A percentile compares a stretch with the other conserved stretches of the same genome.
phyloP scores from a whole-genome alignment of 2,888 invertebrate species.

The Amorpha juglandis region DNA sequence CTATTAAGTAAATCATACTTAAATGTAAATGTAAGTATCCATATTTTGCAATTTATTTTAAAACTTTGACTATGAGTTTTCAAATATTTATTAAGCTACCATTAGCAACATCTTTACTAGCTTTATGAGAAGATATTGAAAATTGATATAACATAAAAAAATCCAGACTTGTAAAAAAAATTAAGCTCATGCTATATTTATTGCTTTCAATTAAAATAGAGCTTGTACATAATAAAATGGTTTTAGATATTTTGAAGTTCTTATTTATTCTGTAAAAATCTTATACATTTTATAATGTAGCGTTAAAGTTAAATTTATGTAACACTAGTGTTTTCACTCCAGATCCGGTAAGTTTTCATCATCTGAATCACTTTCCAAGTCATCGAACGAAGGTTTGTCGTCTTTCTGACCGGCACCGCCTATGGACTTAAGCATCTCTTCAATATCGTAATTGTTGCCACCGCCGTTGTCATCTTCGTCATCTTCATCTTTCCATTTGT shows the following conservation, averaged over 20 bases:
- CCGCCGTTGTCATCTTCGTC: slow-evolving; percentile 89
- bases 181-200: slow-evolving; percentile 14
- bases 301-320: slow-evolving; percentile 64
- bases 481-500: slow-evolving; percentile 98
- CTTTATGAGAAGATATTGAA: slow-evolving; percentile 7
- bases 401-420: slow-evolving; percentile 71
- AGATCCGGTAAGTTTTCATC: slow-evolving; percentile 92
- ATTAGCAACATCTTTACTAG: slow-evolving; percentile 1
- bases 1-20: slow-evolving; percentile 1
- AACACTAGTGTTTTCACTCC: slow-evolving; percentile 79
- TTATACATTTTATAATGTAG: slow-evolving; percentile 70
- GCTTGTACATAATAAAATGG: slow-evolving; percentile 27
- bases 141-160: slow-evolving; percentile 9
- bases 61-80: slow-evolving; percentile 15
- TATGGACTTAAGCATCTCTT: slow-evolving; percentile 90
- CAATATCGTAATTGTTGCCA: slow-evolving; percentile 81
- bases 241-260: slow-evolving; percentile 28
- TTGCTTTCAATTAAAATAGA: slow-evolving; percentile 12
- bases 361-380: slow-evolving; percentile 91
- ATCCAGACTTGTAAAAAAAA: not conserved
- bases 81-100: slow-evolving; percentile 15
- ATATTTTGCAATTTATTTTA: slow-evolving; percentile 9
- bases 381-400: slow-evolving; percentile 89
- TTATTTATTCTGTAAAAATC: slow-evolving; percentile 81
- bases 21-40: slow-evolving; percentile 11